A percentile compares a stretch with the other conserved stretches of the same genome.
These are phyloP conservation scores for Eumeta japonica DNA, from an alignment of 1,140 invertebrate genomes.

Conservation along the genomic window DNA sequence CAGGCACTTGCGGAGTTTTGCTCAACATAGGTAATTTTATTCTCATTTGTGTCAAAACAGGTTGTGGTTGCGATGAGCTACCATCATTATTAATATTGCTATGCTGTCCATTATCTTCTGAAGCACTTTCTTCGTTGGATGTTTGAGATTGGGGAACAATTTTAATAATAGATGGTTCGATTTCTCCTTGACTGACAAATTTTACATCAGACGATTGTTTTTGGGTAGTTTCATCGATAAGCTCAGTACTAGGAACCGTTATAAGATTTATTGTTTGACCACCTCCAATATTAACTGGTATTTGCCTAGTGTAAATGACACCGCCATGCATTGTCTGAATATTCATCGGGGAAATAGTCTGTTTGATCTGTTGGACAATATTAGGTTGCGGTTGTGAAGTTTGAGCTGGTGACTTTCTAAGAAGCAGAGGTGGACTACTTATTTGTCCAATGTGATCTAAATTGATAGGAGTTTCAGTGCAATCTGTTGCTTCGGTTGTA, in stretches of 20 bases:
- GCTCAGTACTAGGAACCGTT: constrained; percentile 52
- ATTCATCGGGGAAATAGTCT: constrained; percentile 49
- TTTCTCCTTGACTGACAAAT: constrained; percentile 28
- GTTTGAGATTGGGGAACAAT: constrained; percentile 42
- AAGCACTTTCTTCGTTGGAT: constrained; percentile 27
- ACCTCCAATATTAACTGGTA: constrained; percentile 55
- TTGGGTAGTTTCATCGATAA: constrained; percentile 36
- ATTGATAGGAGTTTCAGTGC: constrained; percentile 32
- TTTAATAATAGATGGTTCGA: constrained; percentile 49
- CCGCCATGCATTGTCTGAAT: constrained; percentile 62
- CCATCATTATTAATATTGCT: not conserved
- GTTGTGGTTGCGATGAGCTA: constrained; percentile 35
- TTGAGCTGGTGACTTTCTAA: constrained; percentile 36
- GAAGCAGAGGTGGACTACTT: constrained; percentile 41
- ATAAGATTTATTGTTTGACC: constrained; percentile 63
- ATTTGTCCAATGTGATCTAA: constrained; percentile 45
- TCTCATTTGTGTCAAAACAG: constrained; percentile 55
- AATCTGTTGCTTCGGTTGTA: constrained; percentile 25
- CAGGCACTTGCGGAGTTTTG: constrained; percentile 45
- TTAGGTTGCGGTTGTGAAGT: constrained; percentile 34
- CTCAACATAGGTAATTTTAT: constrained; percentile 56
- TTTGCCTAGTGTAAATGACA: constrained; percentile 62
- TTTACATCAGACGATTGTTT: constrained; percentile 38
- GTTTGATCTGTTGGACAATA: constrained; percentile 49
- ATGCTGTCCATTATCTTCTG: constrained; percentile 25